Conservation (phyloP, 1,140 invertebrate species). For the Heterodera carotae region DNA sequence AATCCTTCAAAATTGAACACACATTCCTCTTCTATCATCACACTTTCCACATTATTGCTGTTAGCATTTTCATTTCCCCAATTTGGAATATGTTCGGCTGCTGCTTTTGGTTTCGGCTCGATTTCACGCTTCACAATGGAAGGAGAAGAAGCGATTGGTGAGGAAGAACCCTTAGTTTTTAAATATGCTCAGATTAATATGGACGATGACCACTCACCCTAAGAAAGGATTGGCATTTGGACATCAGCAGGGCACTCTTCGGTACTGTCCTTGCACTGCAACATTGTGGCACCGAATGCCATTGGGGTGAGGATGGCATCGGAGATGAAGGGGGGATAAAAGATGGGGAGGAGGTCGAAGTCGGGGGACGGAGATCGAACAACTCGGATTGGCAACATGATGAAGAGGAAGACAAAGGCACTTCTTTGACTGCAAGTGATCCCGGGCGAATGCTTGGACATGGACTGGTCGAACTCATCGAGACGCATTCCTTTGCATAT, state of each 20-base stretch:
- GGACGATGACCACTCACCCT: not conserved
- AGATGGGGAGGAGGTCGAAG: conserved; percentile 5
- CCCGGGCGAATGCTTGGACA: not conserved
- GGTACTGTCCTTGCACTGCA: conserved; percentile 14
- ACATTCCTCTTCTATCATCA: not conserved
- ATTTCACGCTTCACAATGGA: not conserved
- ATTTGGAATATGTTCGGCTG: not conserved
- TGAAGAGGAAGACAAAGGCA: not conserved
- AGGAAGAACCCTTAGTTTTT: not conserved
- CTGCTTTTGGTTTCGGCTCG: not conserved
- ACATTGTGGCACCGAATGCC: not conserved
- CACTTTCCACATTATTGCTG: not conserved
- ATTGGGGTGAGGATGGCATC: conserved; percentile 12
- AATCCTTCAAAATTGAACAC: conserved; percentile 22
- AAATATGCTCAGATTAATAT: not conserved
- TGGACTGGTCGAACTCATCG: not conserved
- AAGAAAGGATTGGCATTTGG: conserved; percentile 1
- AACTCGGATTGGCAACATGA: not conserved
- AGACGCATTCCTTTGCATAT: not conserved
- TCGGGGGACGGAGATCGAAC: not conserved
- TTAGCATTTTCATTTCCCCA: not conserved
- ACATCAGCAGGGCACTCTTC: conserved; percentile 20
- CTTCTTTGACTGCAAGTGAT: not conserved
- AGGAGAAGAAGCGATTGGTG: not conserved
- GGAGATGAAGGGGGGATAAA: conserved; percentile 16